These are phyloP conservation scores for Myotis vivesi DNA, from an alignment of 2,797 vertebrate genomes.

Conservation along the genomic window DNA sequence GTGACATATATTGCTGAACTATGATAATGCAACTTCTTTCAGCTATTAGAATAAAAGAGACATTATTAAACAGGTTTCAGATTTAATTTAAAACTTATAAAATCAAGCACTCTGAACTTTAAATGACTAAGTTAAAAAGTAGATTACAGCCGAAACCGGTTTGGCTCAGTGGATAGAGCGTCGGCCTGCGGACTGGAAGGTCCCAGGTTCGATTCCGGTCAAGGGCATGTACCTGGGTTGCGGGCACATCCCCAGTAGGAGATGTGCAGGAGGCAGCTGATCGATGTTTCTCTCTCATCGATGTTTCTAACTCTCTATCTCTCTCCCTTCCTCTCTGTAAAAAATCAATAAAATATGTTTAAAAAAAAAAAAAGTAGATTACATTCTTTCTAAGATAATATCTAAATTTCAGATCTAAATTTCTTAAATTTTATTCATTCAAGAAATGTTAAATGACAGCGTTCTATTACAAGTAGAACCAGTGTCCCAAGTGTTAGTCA, in stretches of 20 bases:
- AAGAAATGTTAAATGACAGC: constrained; percentile 11
- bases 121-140: not conserved
- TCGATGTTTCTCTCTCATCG: too few relatives aligned
- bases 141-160: too few relatives aligned
- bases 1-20: not conserved
- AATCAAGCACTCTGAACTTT: constrained; percentile 5
- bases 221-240: too few relatives aligned
- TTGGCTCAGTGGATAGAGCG: too few relatives aligned
- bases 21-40: not conserved
- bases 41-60: not conserved
- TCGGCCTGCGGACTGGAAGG: too few relatives aligned
- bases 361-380: not conserved
- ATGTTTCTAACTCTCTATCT: too few relatives aligned
- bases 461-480: not conserved
- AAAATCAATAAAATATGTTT: too few relatives aligned
- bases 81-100: constrained; percentile 23
- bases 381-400: not conserved
- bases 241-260: too few relatives aligned
- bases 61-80: not conserved
- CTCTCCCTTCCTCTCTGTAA: too few relatives aligned
- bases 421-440: not conserved
- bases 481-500: not conserved
- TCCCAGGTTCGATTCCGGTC: too few relatives aligned
- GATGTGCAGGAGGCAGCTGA: too few relatives aligned
- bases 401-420: not conserved